These are phyloP conservation scores for Gobio gobio DNA, from an alignment of 2,113 vertebrate species.

Conservation along the genomic window DNA sequence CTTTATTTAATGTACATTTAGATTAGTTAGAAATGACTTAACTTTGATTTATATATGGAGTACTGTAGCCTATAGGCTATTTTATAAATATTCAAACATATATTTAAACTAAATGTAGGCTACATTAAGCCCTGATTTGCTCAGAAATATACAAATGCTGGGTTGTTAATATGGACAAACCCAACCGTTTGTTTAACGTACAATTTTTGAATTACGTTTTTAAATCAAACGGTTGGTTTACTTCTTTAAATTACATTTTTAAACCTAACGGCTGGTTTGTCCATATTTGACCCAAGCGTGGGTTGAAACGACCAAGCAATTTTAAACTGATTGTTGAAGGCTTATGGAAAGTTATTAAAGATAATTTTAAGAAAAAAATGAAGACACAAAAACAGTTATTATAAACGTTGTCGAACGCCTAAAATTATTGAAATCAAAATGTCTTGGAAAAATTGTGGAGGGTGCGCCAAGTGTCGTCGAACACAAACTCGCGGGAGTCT, in stretches of 20 bases:
- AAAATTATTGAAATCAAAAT: not conserved
- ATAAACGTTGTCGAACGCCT: not conserved
- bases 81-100: not conserved
- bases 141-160: too few species aligned
- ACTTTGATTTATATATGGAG: not conserved
- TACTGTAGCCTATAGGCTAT: not conserved
- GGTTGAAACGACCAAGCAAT: not conserved
- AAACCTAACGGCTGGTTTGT: too few species aligned
- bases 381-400: not conserved
- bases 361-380: not conserved
- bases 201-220: too few species aligned
- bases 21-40: not conserved
- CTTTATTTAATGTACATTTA: not conserved
- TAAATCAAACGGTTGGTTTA: too few species aligned
- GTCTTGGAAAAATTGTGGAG: not conserved
- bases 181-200: too few species aligned
- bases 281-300: too few species aligned
- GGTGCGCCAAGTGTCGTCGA: not conserved
- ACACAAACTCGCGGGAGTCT: conserved; percentile 12
- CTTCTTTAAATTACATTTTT: too few species aligned
- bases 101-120: not conserved
- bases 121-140: not conserved
- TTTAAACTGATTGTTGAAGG: not conserved
- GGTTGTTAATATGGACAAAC: too few species aligned
- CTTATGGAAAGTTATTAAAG: not conserved